These are phyloP conservation scores for Sebastes oblongus DNA, from an alignment of 2,797 vertebrate species.

Conservation along the genomic window DNA sequence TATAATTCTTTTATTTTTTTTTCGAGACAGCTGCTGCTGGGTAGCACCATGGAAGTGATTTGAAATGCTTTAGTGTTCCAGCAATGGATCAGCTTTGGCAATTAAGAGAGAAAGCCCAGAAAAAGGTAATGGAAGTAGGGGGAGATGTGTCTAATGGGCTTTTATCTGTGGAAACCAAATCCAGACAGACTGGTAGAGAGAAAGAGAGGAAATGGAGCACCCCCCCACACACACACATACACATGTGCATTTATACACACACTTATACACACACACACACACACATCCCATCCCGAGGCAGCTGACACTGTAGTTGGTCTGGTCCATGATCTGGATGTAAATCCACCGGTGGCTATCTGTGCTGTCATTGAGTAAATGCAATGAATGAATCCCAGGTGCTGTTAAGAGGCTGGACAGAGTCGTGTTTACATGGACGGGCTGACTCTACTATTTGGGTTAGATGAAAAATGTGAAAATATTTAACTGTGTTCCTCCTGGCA, in stretches of 20 bases:
- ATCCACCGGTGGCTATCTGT: constrained; percentile 71
- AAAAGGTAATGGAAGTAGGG: constrained; percentile 84
- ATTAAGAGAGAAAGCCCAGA: constrained; percentile 80
- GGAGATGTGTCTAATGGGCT: constrained; percentile 86
- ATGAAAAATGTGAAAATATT: constrained; percentile 34
- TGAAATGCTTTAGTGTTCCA: constrained; percentile 78
- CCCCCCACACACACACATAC: background rate
- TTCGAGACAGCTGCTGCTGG: constrained; percentile 69
- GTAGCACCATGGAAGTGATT: constrained; percentile 74
- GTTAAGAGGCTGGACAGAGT: constrained; percentile 51
- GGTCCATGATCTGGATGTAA: constrained; percentile 76
- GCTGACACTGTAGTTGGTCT: constrained; percentile 77
- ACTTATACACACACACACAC: background rate
- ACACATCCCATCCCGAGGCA: constrained; percentile 59
- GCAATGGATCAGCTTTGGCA: constrained; percentile 78
- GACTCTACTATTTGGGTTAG: constrained; percentile 14
- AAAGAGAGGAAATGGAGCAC: constrained; percentile 73
- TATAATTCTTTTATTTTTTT: constrained; percentile 50
- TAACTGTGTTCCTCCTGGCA: constrained; percentile 27
- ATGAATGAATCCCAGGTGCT: constrained; percentile 76
- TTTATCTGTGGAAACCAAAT: constrained; percentile 88
- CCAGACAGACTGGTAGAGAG: constrained; percentile 76
- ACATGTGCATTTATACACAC: background rate
- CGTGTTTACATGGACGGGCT: constrained; percentile 51
- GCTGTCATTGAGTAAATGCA: constrained; percentile 73